Conservation (phyloP, 2,797 vertebrate genomes). For the Siniperca undulata region DNA sequence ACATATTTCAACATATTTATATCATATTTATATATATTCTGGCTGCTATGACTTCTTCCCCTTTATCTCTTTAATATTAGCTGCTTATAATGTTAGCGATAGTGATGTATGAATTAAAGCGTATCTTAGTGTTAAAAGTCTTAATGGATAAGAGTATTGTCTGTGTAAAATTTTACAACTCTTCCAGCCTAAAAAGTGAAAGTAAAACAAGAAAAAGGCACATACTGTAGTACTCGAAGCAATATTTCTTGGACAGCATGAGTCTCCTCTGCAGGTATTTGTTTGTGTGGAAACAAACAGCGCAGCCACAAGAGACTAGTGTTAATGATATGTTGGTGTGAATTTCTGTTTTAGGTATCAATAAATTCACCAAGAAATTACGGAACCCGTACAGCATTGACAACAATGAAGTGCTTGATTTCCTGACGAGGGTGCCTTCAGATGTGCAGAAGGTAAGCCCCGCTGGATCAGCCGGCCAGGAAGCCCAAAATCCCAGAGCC, state of each 20-base stretch:
- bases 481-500: conserved; percentile 79
- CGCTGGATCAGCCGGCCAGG: conserved; percentile 76
- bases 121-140: background rate
- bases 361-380: conserved; percentile 99
- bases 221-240: conserved; percentile 16
- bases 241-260: conserved; percentile 56
- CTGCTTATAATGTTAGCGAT: background rate
- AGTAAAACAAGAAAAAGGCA: conserved; percentile 44
- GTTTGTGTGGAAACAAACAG: conserved; percentile 80
- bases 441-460: conserved; percentile 96
- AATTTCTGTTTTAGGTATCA: conserved; percentile 90
- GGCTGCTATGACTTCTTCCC: background rate
- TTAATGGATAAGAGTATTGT: background rate
- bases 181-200: conserved; percentile 45
- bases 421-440: conserved; percentile 97
- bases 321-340: conserved; percentile 80
- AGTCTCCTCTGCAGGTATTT: conserved; percentile 61
- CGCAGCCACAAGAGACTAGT: conserved; percentile 67
- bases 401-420: conserved; percentile 97
- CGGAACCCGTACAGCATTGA: conserved; percentile 96
- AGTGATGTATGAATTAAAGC: background rate
- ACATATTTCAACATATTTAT: background rate
- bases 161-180: conserved; percentile 2
- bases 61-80: background rate
- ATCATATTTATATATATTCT: background rate